Evolutionary conservation across 2,888 invertebrate species (phyloP), one percentile per base, ranked within the genome.

Genomic region (Drosophila bunnanda): DNA sequence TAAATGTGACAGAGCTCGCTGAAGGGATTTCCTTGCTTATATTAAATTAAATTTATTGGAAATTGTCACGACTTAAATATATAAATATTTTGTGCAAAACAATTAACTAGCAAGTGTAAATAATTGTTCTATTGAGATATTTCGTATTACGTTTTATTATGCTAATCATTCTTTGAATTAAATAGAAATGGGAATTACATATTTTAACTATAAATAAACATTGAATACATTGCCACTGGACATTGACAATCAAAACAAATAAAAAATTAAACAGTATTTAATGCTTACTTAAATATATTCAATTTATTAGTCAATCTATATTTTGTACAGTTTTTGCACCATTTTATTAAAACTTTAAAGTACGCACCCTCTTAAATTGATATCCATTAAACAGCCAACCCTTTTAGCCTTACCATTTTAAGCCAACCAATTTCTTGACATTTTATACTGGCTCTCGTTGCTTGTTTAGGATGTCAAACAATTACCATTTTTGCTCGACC

Each of bases 401-500:
- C 20, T 25, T 39, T 32, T 56, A 32, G 34, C 28, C 60, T 22
- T 12, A 17, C 55, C 39, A 39, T 20, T 39, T 32, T 20, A 39
- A 39, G 56, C 17, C 22, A 57, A 57, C 41, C 41, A 60, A 58
- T 58, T 52, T 58, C 28, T 36, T 53, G 58, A 28, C 36, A 53
- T 58, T 52, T 28, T 38, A 34, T 22, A 34, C 22, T n/a, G 55
- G 53, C 48, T 48, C 15, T 43, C 20, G 36, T 48, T 68, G 69
- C 69, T 68, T 68, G 70, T 68, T 69, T 69, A 69, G 69, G 69
- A 46, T 53, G 44, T 57, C 57, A 69, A 69, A 67, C 68, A 69
- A 44, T 53, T 30, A 20, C 20, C 32, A 46, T 13, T 53, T 57
- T 53, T 67, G 68, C 57, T 46, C 34, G 38, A 2, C 41, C 20